Base-by-base conservation (phyloP, 2,113 vertebrate species). In the Lasiurus borealis region DNA sequence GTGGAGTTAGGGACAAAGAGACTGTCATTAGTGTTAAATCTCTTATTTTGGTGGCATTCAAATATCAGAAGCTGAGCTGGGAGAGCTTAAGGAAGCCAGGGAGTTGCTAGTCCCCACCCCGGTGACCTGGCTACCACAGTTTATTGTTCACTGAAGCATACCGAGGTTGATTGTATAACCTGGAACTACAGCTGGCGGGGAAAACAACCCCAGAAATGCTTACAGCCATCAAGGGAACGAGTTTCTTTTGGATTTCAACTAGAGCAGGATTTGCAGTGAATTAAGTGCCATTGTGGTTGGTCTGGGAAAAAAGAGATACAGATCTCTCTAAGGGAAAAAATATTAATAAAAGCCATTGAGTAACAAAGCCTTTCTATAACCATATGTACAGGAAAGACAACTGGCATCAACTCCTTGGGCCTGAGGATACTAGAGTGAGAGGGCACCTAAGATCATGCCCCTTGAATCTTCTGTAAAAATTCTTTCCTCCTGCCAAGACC, bases 1-100 rank as follows among this genome's bases (percentile, higher is more conserved):
- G 92, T 95, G 64, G 75, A 96, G 57, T 83, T 48, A 71, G 88
- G 52, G 46, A 96, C 97, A 97, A 97, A 97, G 92, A 88, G 21
- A 57, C 82, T 92, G 78, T 90, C 69, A 48, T 52, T 68, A 62
- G 52, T 83, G 68, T 40, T 62, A 88, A 91, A 77, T 86, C 81
- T 95, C 82, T 95, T 96, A 76, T 88, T 92, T 94, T 91, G 77
- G 77, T 76, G 69, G 36, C 31, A 27, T 96, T 92, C 85, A 75
- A 96, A 81, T 88, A 78, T 44, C 57, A 59, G 92, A 88, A 57
- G 54, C 71, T 92, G 31, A 29, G n/a, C 50, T 72, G 29, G 48
- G 18, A 90, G 14, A 90, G 14, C 48, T 85, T 84, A 80, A 48
- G 48, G 48, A 50, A 87, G 50, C 78, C 57, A 40, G 50, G 66